Evolutionary conservation across 2,888 invertebrate genomes (phyloP), one percentile per base, ranked within the genome.

Genomic region (Ramazzottius varieornatus): DNA sequence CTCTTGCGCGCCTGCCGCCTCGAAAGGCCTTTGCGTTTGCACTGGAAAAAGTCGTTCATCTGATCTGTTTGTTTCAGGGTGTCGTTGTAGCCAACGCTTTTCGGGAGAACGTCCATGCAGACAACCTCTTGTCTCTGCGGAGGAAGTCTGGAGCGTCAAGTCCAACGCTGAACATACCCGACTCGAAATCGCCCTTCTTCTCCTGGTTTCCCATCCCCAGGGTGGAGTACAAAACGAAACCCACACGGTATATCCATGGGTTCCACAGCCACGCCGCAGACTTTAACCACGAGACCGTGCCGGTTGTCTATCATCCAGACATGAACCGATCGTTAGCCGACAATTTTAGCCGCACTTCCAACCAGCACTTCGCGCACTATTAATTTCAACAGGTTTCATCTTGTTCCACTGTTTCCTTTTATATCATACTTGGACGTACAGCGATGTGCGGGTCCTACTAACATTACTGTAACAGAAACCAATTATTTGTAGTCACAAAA

Each of bases 121-220:
- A 54, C 4, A 8, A 4, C 13, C 4, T 29, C 8, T 29, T 29
- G 20, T 29, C 54, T 8, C 8, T 8, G 8, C 54, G 54, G 4
- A 13, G 54, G 29, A 54, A 54, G 54, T 54, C 54, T 29, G 54
- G 54, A 4, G 8, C 54, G 29, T 54, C 54, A 4, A 54, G 54
- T 29, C 54, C 54, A 24, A 54, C 54, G 4, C 4, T 54, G 2
- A 70, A 71, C 46, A 68, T 69, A 64, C 67, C 68, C 16, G 71
- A 72, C 64, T 46, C 69, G 16, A 69, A 70, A 16, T 69, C 73
- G 4, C 73, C 73, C 4, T 73, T 73, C 71, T 73, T 74, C 70
- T 71, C 71, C 32, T 73, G 73, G 73, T 73, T 73, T 70, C 68
- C 73, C 33, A 68, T 73, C 63, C 73, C 73, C 20, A 69, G 73